Evolutionary conservation across 2,797 vertebrate species (phyloP), one percentile per base, ranked within the genome.

Genomic region (Arnoldichthys spilopterus): DNA sequence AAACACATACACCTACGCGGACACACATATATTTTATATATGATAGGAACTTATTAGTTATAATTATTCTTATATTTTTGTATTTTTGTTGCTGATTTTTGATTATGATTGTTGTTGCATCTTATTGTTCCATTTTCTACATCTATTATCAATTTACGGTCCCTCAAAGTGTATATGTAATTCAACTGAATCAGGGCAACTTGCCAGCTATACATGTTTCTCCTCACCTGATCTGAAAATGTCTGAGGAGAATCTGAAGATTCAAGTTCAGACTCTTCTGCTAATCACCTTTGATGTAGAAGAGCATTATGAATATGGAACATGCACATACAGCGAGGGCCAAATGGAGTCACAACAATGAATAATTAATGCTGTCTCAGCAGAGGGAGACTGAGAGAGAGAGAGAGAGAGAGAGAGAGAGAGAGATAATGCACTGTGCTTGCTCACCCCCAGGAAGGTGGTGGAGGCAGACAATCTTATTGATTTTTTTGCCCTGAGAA

Each of bases 401-500:
- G 61, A 63, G 61, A 40, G 59, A 62, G 15, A 34, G 59, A 51
- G 49, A 51, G 62, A n/a, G 64, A 72, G 73, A 15, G 43, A 77
- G 74, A 83, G 77, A 59, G 69, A 85, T 83, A 84, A 82, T 67
- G 78, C 77, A 73, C 51, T 59, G 37, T 64, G 76, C 78, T 78
- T 80, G 74, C 62, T 82, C 24, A 43, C 61, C 71, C 71, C 68
- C 28, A 85, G 90, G 74, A 67, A 84, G 84, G 75, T 9, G 18
- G 76, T 20, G 18, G 75, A 82, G 76, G 66, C 81, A 87, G 85
- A 87, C 80, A 5, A 43, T 85, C 24, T 37, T 69, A 91, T 91
- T 86, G 90, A 90, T 92, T 86, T 76, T 59, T 76, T 62, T 20
- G 4, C 80, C 76, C 34, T 53, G 5, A 82, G 74, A 26, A 85